Evolutionary conservation across 2,113 vertebrate species (phyloP).

Genomic region (Elephas maximus): DNA sequence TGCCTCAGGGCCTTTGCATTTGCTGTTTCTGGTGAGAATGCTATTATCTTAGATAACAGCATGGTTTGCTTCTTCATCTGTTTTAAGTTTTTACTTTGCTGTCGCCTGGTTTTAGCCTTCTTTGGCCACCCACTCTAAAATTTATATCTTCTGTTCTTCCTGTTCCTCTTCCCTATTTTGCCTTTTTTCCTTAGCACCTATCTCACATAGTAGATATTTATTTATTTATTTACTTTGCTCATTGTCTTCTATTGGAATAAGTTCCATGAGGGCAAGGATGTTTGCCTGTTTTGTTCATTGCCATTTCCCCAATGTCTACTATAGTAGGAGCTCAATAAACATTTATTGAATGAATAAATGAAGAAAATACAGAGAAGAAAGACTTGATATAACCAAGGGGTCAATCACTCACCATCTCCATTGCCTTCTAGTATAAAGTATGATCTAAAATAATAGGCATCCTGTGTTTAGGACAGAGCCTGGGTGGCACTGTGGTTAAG

Average conservation of each 20-base stretch:
- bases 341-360: conserved; percentile 21
- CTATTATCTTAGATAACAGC: background rate
- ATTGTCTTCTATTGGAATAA: background rate
- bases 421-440: conserved; percentile 6
- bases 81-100: background rate
- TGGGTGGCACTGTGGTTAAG: too few species aligned
- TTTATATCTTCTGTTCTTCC: background rate
- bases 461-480: background rate
- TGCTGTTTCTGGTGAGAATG: background rate
- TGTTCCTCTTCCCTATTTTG: background rate
- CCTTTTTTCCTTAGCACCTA: background rate
- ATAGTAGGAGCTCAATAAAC: background rate
- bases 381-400: background rate
- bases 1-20: background rate
- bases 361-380: conserved; percentile 41
- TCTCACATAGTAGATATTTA: background rate
- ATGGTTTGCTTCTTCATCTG: background rate
- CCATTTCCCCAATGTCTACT: background rate
- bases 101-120: background rate
- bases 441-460: background rate
- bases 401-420: background rate
- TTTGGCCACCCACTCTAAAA: background rate
- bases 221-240: background rate
- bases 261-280: background rate
- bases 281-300: background rate